phyloP scores from a whole-genome alignment of 2,888 invertebrate species.

The Parelbella ahira region DNA sequence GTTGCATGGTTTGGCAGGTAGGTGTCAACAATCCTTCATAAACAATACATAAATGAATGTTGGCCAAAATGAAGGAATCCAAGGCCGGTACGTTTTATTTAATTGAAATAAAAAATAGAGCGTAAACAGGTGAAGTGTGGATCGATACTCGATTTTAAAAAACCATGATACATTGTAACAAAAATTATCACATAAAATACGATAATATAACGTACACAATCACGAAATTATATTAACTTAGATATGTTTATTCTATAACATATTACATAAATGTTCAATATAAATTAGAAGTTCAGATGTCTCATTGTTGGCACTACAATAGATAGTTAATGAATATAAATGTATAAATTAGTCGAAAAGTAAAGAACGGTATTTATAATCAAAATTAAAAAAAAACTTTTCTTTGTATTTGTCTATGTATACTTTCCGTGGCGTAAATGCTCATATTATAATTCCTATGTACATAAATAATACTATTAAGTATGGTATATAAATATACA shows the following conservation, averaged over 20 bases:
- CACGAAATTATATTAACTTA: constrained; percentile 33
- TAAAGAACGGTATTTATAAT: constrained; percentile 44
- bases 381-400: constrained; percentile 27
- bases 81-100: too few species aligned
- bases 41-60: constrained; percentile 20
- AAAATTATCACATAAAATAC: constrained; percentile 28
- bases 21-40: too few species aligned
- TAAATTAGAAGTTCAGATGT: constrained; percentile 32
- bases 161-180: too few species aligned
- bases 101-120: too few species aligned
- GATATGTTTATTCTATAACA: constrained; percentile 31
- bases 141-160: too few species aligned
- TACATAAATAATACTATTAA: constrained; percentile 53
- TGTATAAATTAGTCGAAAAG: constrained; percentile 59
- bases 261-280: constrained; percentile 34
- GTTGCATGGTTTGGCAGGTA: too few species aligned
- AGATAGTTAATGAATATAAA: constrained; percentile 67
- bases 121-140: too few species aligned
- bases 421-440: constrained; percentile 37
- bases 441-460: constrained; percentile 66
- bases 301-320: constrained; percentile 57
- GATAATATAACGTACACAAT: constrained; percentile 32
- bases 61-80: too few species aligned
- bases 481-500: too few species aligned
- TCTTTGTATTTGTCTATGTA: constrained; percentile 28